These are phyloP conservation scores for Rhyacophila brunnea DNA, from an alignment of 1,140 invertebrate species.

Conservation along the genomic window DNA sequence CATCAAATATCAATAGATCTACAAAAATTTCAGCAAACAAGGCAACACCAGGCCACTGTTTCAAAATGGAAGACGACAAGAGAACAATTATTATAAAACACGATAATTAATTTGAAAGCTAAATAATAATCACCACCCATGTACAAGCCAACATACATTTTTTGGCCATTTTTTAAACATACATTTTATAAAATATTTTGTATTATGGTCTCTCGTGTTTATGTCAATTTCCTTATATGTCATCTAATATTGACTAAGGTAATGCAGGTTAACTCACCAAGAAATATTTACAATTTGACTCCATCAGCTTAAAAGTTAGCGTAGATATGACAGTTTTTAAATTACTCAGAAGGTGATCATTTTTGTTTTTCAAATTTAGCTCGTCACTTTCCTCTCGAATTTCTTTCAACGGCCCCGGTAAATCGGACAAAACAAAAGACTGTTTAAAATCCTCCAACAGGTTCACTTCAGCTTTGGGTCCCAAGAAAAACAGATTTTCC, in stretches of 20 bases:
- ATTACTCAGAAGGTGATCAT: not conserved
- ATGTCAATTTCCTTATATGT: too few relatives aligned
- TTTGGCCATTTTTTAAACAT: too few relatives aligned
- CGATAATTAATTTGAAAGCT: too few relatives aligned
- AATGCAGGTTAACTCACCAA: slow-evolving; percentile 54
- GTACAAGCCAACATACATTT: too few relatives aligned
- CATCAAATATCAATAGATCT: too few relatives aligned
- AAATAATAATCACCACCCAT: too few relatives aligned
- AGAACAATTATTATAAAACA: too few relatives aligned
- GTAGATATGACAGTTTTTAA: slow-evolving; percentile 41
- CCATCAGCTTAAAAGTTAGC: slow-evolving; percentile 45
- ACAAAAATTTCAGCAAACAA: too few relatives aligned
- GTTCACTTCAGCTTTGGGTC: slow-evolving; percentile 11
- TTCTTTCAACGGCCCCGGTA: slow-evolving; percentile 42
- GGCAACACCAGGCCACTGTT: too few relatives aligned
- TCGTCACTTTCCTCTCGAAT: slow-evolving; percentile 47
- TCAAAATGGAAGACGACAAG: too few relatives aligned
- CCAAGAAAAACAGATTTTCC: slow-evolving; percentile 7
- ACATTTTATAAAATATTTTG: too few relatives aligned
- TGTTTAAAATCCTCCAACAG: slow-evolving; percentile 27
- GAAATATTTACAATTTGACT: slow-evolving; percentile 61
- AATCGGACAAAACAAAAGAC: slow-evolving; percentile 36
- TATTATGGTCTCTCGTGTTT: too few relatives aligned
- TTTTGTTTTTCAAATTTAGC: slow-evolving; percentile 6
- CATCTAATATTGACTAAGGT: not conserved